phyloP scores from a whole-genome alignment of 2,888 invertebrate species.

The Empis livida region DNA sequence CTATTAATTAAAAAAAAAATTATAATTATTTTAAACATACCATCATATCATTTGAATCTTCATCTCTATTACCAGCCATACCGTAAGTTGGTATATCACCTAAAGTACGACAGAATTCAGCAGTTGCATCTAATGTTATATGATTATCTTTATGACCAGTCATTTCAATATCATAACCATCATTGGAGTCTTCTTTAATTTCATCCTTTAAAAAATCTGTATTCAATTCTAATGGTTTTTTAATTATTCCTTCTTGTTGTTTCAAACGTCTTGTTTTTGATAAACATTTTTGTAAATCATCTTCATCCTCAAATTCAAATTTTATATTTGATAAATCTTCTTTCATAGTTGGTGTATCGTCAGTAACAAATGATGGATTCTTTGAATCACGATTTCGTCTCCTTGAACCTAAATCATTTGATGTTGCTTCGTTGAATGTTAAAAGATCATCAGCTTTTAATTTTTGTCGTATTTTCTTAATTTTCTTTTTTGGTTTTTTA shows the following conservation, averaged over 20 bases:
- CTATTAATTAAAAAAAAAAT: background rate
- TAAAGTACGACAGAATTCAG: constrained; percentile 91
- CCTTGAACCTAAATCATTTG: constrained; percentile 29
- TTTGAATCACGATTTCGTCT: constrained; percentile 33
- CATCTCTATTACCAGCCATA: constrained; percentile 78
- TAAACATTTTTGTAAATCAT: constrained; percentile 57
- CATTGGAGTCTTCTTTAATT: constrained; percentile 35
- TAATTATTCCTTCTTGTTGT: constrained; percentile 36
- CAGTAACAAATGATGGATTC: constrained; percentile 30
- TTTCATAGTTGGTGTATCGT: constrained; percentile 45
- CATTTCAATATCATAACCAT: constrained; percentile 30
- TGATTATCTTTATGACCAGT: constrained; percentile 32
- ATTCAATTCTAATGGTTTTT: constrained; percentile 27
- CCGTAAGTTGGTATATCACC: constrained; percentile 94
- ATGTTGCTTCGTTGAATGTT: constrained; percentile 28
- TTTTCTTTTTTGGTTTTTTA: constrained; percentile 74
- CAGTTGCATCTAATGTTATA: constrained; percentile 83
- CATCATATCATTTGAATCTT: constrained; percentile 53
- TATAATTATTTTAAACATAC: constrained; percentile 22
- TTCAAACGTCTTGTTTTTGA: constrained; percentile 59
- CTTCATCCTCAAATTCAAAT: constrained; percentile 52
- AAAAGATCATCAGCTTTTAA: constrained; percentile 63
- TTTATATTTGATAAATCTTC: constrained; percentile 35
- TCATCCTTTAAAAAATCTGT: constrained; percentile 38
- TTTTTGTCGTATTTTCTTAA: constrained; percentile 53